Conservation (phyloP, 2,888 invertebrate species). For the Heliconius cydno region DNA sequence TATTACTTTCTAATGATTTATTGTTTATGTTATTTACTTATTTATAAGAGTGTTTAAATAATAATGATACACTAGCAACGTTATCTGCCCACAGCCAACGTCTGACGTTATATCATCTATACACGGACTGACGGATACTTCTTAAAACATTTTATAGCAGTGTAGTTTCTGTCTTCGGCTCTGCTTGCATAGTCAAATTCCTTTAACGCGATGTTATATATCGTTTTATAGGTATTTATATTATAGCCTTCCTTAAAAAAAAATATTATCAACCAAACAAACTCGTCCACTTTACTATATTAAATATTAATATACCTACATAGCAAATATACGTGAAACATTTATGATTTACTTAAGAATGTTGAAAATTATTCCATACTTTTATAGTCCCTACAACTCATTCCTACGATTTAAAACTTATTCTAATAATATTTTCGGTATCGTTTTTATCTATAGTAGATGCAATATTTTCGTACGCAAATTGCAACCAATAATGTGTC, state of each 20-base stretch:
- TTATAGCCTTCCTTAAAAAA: too few species aligned
- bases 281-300: too few species aligned
- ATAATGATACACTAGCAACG: not conserved
- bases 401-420: not conserved
- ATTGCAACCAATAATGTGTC: not conserved
- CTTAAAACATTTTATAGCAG: not conserved
- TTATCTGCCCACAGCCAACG: not conserved
- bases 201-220: too few species aligned
- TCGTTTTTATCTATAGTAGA: not conserved
- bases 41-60: not conserved
- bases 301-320: too few species aligned
- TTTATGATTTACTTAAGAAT: not conserved
- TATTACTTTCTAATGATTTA: slow-evolving; percentile 2
- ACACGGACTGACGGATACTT: not conserved
- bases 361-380: not conserved
- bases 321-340: not conserved
- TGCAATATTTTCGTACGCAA: not conserved
- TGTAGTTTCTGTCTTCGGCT: too few species aligned
- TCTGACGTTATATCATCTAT: not conserved
- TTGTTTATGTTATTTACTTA: not conserved
- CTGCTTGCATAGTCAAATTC: too few species aligned
- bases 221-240: too few species aligned
- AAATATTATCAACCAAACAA: too few species aligned
- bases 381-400: not conserved
- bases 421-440: not conserved